These are phyloP conservation scores for Sycobia sp. DNA, from an alignment of 1,140 invertebrate genomes.

Conservation along the genomic window DNA sequence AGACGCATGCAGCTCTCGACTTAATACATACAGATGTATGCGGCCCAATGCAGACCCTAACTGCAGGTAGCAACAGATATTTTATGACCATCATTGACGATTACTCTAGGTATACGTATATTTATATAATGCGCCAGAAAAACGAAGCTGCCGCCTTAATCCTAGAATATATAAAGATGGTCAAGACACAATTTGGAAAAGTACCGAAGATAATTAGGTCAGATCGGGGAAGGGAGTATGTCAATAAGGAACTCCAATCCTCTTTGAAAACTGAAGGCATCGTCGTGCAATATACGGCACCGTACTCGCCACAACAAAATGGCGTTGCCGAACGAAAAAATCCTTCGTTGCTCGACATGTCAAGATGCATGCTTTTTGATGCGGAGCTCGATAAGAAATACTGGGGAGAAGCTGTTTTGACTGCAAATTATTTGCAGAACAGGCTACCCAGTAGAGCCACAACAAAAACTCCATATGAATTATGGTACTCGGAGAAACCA, in stretches of 20 bases:
- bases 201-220: no score
- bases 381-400: no score
- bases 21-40: no score
- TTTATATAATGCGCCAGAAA: background rate
- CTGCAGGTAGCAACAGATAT: no score
- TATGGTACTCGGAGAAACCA: conserved; percentile 43
- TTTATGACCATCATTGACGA: background rate
- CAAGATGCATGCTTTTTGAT: no score
- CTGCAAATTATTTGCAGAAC: conserved; percentile 36
- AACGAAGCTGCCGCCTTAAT: no score
- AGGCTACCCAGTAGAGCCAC: conserved; percentile 12
- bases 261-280: background rate
- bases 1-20: no score
- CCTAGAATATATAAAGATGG: no score
- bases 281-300: background rate
- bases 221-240: background rate
- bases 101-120: background rate
- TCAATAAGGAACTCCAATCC: background rate
- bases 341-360: conserved; percentile 47
- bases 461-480: conserved; percentile 46
- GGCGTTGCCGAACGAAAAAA: conserved; percentile 39
- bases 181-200: no score
- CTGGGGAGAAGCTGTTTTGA: conserved; percentile 54
- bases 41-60: no score
- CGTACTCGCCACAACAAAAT: background rate